Evolutionary conservation across 2,888 invertebrate species (phyloP), one percentile per base, ranked within the genome.

Genomic region (Hyposoter dolosus): DNA sequence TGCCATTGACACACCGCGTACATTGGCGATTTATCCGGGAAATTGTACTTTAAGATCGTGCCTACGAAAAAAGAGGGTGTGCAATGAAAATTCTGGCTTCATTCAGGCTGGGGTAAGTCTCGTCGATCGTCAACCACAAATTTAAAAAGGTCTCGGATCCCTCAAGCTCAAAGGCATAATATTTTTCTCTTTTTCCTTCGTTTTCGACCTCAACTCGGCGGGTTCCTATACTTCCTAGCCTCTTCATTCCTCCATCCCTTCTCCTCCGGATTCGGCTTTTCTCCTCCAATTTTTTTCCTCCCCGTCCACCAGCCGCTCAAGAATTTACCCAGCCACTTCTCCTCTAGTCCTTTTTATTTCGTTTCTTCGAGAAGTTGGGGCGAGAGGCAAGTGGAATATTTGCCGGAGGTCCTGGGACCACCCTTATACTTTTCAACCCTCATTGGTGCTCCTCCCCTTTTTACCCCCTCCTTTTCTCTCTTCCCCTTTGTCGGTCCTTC

Each of bases 131-230:
- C 89, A 89, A 90, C 89, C 88, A 88, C 88, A 92, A 89, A 92
- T 93, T 92, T 91, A 92, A 93, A 91, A 91, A 90, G 90, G 87
- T 84, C 87, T 88, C 75, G 75, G 47, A 80, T 19, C 83, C 76
- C 77, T 76, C 81, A 83, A 86, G 83, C 90, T 90, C 92, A 92
- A 92, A 92, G 92, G 93, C 92, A 90, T 93, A 90, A 92, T 93
- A 93, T 93, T 93, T 93, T 91, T 92, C 89, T 71, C 68, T 35
- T 63, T 74, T 80, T 72, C 63, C 72, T 76, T 68, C 71, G 43
- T 63, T 76, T 72, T 60, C 19, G 10, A 19, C 68, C 72, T 74
- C 53, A 50, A 60, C 66, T 60, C 47, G 35, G 6, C 35, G 35
- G 3, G 60, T 56, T 66, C 81, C 32, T 76, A 65, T 76, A 23